Conservation (phyloP, 2,888 invertebrate species). For the Criorhina ranunculi region DNA sequence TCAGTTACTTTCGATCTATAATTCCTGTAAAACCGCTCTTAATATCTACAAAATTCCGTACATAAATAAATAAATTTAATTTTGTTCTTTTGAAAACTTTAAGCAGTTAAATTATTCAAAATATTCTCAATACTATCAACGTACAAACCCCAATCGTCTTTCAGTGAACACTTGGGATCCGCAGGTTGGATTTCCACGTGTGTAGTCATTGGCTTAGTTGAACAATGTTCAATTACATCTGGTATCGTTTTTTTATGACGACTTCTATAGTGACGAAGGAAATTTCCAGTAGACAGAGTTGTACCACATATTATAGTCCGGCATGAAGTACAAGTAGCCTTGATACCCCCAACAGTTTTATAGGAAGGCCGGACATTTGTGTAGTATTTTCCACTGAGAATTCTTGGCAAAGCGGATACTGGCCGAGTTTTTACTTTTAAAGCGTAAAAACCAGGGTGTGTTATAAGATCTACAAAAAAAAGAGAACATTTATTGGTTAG, state of each 20-base stretch:
- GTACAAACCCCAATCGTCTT: conserved; percentile 6
- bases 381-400: conserved; percentile 82
- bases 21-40: too few species aligned
- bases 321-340: conserved; percentile 82
- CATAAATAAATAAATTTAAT: neutral
- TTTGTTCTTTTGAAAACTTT: neutral
- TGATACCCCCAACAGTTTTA: conserved; percentile 82
- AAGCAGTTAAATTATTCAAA: conserved; percentile 7
- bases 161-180: neutral
- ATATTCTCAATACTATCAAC: conserved; percentile 14
- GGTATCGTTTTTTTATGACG: conserved; percentile 81
- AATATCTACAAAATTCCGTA: neutral
- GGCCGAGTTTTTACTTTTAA: conserved; percentile 34
- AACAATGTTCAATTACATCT: conserved; percentile 26
- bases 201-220: conserved; percentile 9
- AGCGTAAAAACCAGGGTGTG: neutral
- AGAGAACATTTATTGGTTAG: neutral
- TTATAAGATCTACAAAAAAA: neutral
- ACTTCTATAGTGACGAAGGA: conserved; percentile 82
- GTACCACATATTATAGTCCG: conserved; percentile 81
- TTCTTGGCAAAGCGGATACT: conserved; percentile 79
- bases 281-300: conserved; percentile 82
- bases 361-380: conserved; percentile 81
- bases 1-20: too few species aligned
- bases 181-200: conserved; percentile 3